phyloP scores from a whole-genome alignment of 2,797 vertebrate genomes.

The Steatocranus sp. region DNA sequence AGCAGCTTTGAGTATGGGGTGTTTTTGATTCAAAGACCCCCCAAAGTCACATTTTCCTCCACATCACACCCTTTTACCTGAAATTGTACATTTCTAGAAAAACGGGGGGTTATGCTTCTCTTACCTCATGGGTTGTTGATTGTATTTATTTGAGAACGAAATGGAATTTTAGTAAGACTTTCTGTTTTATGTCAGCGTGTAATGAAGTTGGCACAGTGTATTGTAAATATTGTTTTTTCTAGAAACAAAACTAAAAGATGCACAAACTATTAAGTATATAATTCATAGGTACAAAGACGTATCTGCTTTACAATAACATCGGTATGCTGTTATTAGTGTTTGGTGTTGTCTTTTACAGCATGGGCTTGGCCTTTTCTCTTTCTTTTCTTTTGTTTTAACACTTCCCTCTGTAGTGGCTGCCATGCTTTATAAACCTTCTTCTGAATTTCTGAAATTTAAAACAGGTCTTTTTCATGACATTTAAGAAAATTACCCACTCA shows the following conservation, averaged over 20 bases:
- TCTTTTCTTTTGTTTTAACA: neutral
- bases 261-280: neutral
- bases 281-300: neutral
- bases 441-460: neutral
- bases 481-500: neutral
- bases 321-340: neutral
- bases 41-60: conserved; percentile 54
- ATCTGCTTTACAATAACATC: neutral
- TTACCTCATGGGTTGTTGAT: neutral
- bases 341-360: neutral
- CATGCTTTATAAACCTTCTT: neutral
- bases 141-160: neutral
- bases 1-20: conserved; percentile 46
- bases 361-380: neutral
- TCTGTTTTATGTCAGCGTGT: neutral
- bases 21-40: conserved; percentile 59
- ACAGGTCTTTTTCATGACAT: neutral
- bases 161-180: neutral
- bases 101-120: neutral
- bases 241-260: neutral
- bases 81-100: conserved; percentile 25
- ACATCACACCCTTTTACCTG: conserved; percentile 40
- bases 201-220: neutral
- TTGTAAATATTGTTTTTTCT: neutral
- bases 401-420: neutral